Conservation (phyloP, 2,113 vertebrate species). For the Trachemys scripta region DNA sequence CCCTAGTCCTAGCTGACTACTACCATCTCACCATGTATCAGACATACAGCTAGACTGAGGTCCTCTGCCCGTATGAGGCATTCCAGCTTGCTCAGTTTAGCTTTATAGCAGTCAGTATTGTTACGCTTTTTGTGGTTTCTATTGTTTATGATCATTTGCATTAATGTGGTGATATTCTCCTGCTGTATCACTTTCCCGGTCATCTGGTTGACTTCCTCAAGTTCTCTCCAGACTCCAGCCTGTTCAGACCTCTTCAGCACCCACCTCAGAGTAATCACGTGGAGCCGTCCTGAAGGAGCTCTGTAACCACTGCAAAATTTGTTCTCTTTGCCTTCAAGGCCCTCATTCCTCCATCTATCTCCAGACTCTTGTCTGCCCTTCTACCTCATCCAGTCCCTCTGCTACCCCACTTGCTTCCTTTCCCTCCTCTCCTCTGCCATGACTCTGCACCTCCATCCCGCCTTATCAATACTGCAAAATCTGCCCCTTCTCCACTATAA, state of each 20-base stretch:
- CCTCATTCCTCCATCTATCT: neutral
- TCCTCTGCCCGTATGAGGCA: neutral
- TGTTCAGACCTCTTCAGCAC: neutral
- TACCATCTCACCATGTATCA: neutral
- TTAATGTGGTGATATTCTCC: neutral
- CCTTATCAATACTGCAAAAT: neutral
- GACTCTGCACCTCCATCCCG: neutral
- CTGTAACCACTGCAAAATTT: neutral
- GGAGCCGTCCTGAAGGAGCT: neutral
- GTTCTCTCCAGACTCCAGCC: neutral
- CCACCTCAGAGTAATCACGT: neutral
- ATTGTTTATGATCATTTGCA: neutral
- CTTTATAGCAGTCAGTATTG: neutral
- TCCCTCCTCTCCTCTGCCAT: neutral
- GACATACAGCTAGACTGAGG: neutral
- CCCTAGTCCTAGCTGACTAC: neutral
- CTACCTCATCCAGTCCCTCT: accelerated
- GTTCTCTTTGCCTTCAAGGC: accelerated
- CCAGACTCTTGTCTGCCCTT: neutral
- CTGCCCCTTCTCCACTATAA: neutral
- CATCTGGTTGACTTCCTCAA: neutral
- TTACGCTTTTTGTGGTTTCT: neutral
- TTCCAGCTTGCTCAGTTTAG: neutral
- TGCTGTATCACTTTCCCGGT: neutral
- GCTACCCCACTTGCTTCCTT: neutral